phyloP scores from a whole-genome alignment of 92 coral and sea anemone genomes.

The Palythoa grandiflora region DNA sequence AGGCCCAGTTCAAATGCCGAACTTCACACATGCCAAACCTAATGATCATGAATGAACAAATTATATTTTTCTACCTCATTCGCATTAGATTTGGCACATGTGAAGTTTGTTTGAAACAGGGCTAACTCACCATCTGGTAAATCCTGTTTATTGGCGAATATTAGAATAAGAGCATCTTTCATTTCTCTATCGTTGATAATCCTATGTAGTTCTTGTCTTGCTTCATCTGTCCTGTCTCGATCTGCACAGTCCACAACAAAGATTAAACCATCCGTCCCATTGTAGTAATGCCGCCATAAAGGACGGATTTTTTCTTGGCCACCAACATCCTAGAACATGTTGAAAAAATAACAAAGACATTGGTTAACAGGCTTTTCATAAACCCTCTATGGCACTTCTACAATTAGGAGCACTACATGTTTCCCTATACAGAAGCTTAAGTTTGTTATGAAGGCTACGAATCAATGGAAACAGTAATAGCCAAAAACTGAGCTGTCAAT shows the following conservation, averaged over 20 bases:
- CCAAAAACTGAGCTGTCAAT: neutral
- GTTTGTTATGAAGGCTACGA: neutral
- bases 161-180: conserved; percentile 92
- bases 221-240: conserved; percentile 94
- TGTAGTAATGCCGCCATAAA: conserved; percentile 97
- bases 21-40: too few relatives aligned
- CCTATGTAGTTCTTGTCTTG: conserved; percentile 84
- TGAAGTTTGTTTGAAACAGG: neutral
- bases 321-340: conserved; percentile 83
- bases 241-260: conserved; percentile 98
- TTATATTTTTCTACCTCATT: too few relatives aligned
- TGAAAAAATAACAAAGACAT: neutral
- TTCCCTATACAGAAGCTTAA: neutral
- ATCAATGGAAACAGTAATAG: neutral
- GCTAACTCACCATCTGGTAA: conserved; percentile 90
- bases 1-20: too few relatives aligned
- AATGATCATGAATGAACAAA: too few relatives aligned
- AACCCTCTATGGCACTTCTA: neutral
- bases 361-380: neutral
- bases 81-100: too few relatives aligned
- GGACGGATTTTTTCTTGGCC: conserved; percentile 99
- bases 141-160: conserved; percentile 98
- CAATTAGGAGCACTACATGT: neutral
- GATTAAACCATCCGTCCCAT: conserved; percentile 93
- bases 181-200: conserved; percentile 95